A percentile compares a stretch with the other conserved stretches of the same genome.
These are phyloP conservation scores for Potamilus streckersoni DNA, from an alignment of 1,140 invertebrate species.

Conservation along the genomic window DNA sequence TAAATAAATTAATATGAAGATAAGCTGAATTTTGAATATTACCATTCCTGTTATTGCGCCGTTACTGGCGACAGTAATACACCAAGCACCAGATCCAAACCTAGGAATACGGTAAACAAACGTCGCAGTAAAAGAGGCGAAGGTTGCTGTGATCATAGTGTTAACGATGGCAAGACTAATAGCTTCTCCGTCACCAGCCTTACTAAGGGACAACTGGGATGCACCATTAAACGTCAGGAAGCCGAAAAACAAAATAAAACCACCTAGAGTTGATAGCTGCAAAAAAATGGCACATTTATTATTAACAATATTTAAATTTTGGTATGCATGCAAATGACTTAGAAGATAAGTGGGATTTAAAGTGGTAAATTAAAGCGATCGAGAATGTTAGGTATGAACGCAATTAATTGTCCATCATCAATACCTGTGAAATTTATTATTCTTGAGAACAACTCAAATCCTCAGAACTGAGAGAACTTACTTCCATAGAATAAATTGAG, in stretches of 20 bases:
- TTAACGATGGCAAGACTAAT: conserved; percentile 70
- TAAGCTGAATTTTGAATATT: background rate
- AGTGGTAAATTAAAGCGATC: background rate
- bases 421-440: too few relatives aligned
- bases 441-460: background rate
- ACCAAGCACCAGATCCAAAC: conserved; percentile 65
- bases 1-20: too few relatives aligned
- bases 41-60: conserved; percentile 73
- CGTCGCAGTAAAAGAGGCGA: conserved; percentile 68
- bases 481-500: conserved; percentile 65
- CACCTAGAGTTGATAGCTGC: conserved; percentile 72
- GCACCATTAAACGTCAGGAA: conserved; percentile 76
- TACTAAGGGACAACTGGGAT: conserved; percentile 69
- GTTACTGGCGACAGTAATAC: conserved; percentile 71
- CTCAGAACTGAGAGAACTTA: conserved; percentile 6
- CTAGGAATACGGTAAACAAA: conserved; percentile 35
- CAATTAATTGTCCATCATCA: too few relatives aligned
- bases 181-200: conserved; percentile 67
- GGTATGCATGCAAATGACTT: too few relatives aligned
- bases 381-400: too few relatives aligned
- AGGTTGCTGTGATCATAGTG: conserved; percentile 71
- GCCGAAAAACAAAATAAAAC: conserved; percentile 73
- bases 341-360: background rate
- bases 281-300: background rate
- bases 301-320: too few relatives aligned